Evolutionary conservation across 1,140 invertebrate species (phyloP), one percentile per base, ranked within the genome.

Genomic region (Stegodyphus dumicola): DNA sequence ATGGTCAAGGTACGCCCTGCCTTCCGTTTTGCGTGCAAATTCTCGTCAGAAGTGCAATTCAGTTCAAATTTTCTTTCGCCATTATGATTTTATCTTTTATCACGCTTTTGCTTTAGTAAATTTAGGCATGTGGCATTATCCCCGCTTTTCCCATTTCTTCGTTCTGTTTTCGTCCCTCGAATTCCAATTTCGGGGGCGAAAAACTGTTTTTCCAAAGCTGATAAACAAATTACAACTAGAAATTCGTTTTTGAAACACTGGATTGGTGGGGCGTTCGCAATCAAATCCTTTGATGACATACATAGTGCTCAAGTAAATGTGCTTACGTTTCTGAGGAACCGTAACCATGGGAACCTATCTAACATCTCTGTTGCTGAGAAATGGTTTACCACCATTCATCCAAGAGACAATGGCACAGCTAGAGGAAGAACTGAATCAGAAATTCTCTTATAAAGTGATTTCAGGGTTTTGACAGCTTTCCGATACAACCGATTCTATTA

Each of bases 221-320:
- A 77, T 77, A 77, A 77, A 77, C 76, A 66, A 77, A 77, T 77
- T 77, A 77, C 49, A 77, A 77, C 48, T 17, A 67, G 7, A 66
- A 60, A 18, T 77, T 67, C 76, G 76, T 52, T 77, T 77, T 66
- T 51, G 9, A 4, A 13, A 9, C 9, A 33, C 11, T 60, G 64
- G 48, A 60, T 60, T 76, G 33, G 33, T 33, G 54, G 74, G 48
- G 64, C n/a, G n/a, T 69, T 69, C 48, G 13, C 67, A 69, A 69
- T 69, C 67, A 69, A 18, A 69, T 69, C 67, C 48, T 69, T 69
- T 69, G 33, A 69, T 69, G 67, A 69, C 67, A 69, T 69, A 10
- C 33, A 6, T 18, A 18, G n/a, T 48, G 67, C 17, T 5, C 10
- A 17, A 69, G 13, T 18, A 17, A 33, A 33, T 1, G 33, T 33